A percentile compares a stretch with the other conserved stretches of the same genome.
These are phyloP conservation scores for Gorsachius magnificus DNA, from an alignment of 2,797 vertebrate genomes.

Conservation along the genomic window DNA sequence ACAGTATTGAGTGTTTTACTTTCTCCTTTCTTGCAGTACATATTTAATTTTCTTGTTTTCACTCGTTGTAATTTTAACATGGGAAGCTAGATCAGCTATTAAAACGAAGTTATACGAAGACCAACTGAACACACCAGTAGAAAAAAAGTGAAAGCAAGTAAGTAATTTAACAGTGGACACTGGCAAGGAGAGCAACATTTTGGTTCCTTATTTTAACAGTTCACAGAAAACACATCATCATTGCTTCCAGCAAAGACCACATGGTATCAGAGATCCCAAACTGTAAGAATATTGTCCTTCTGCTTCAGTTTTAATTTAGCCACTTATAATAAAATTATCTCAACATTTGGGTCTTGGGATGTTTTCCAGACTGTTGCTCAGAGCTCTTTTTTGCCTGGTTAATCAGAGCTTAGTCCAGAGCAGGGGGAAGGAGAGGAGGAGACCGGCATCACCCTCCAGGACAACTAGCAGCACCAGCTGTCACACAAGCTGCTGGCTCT, in stretches of 20 bases:
- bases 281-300: background rate
- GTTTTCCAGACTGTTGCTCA: conserved; percentile 10
- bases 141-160: background rate
- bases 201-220: background rate
- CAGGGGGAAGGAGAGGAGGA: background rate
- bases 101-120: background rate
- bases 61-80: background rate
- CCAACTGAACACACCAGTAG: background rate
- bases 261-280: background rate
- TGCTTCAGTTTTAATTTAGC: conserved; percentile 36
- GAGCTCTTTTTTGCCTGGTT: conserved; percentile 5
- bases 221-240: background rate
- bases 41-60: background rate
- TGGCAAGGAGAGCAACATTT: background rate
- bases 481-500: conserved; percentile 53
- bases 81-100: background rate
- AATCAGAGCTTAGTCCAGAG: conserved; percentile 21
- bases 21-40: background rate
- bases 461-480: conserved; percentile 46
- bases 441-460: conserved; percentile 14
- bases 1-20: background rate
- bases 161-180: background rate
- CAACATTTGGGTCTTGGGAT: conserved; percentile 2
- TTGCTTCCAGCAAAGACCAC: background rate
- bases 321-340: conserved; percentile 35